Evolutionary conservation across 2,113 vertebrate genomes (phyloP).

Genomic region (Amphilophus citrinellus): DNA sequence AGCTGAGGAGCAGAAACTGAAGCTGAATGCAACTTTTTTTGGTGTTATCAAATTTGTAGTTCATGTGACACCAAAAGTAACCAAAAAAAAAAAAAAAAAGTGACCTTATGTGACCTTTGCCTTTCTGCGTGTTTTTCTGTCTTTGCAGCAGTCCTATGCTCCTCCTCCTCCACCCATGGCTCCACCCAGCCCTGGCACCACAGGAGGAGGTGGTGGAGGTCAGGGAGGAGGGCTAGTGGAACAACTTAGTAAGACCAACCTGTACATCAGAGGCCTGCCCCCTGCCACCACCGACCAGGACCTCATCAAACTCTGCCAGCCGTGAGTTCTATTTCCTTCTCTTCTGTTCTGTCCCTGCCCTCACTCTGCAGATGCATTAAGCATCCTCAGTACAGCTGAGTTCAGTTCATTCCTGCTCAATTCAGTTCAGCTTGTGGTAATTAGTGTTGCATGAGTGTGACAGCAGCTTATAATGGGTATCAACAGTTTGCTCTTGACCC

Average conservation of each 20-base stretch:
- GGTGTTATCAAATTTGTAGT: not conserved
- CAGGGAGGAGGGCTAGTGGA: constrained; percentile 86
- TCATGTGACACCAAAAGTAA: not conserved
- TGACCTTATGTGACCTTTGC: constrained; percentile 8
- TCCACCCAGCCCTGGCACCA: constrained; percentile 97
- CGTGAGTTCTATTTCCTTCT: constrained; percentile 71
- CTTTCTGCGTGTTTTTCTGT: constrained; percentile 13
- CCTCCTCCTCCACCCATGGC: constrained; percentile 96
- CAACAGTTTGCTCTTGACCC: constrained; percentile 68
- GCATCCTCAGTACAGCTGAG: not conserved
- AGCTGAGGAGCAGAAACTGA: not conserved
- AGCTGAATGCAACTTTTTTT: not conserved
- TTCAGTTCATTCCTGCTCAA: constrained; percentile 32
- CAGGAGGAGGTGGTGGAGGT: constrained; percentile 87
- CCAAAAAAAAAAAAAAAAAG: not conserved
- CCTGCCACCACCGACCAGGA: constrained; percentile 88
- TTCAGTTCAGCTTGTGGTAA: constrained; percentile 47
- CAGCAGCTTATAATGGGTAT: constrained; percentile 62
- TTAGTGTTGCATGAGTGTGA: constrained; percentile 57
- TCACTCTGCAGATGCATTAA: not conserved
- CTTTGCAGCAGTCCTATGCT: constrained; percentile 94
- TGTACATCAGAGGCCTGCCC: constrained; percentile 98
- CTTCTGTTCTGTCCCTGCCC: constrained; percentile 9
- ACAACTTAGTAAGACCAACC: constrained; percentile 99
- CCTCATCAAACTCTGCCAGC: constrained; percentile 86